These are phyloP conservation scores for Diogma glabrata DNA, from an alignment of 2,888 invertebrate species.

Conservation along the genomic window DNA sequence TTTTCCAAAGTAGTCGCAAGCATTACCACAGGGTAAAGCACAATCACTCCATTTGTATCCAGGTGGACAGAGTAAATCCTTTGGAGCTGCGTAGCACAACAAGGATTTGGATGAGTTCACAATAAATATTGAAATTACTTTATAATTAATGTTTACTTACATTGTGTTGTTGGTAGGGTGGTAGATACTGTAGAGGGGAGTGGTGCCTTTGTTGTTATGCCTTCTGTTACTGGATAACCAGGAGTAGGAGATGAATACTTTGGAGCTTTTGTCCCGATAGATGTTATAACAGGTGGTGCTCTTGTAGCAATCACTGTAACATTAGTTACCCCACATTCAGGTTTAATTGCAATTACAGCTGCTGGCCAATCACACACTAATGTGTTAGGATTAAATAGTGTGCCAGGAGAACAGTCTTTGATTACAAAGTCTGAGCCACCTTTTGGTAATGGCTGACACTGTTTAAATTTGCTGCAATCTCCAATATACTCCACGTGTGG, in stretches of 20 bases:
- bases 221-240: too few relatives aligned
- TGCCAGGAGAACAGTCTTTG: slow-evolving; percentile 46
- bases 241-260: too few relatives aligned
- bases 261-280: too few relatives aligned
- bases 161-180: too few relatives aligned
- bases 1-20: slow-evolving; percentile 52
- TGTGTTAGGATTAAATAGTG: slow-evolving; percentile 46
- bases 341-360: slow-evolving; percentile 40
- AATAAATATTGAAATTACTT: too few relatives aligned
- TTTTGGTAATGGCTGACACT: slow-evolving; percentile 43
- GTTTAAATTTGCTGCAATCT: slow-evolving; percentile 58
- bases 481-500: slow-evolving; percentile 44
- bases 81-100: too few relatives aligned
- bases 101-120: too few relatives aligned
- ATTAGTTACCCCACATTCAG: slow-evolving; percentile 46
- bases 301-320: too few relatives aligned
- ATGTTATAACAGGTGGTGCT: too few relatives aligned
- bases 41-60: slow-evolving; percentile 54
- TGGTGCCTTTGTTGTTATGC: too few relatives aligned
- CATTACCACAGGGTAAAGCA: slow-evolving; percentile 56
- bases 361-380: slow-evolving; percentile 49
- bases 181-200: too few relatives aligned
- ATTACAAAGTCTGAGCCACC: slow-evolving; percentile 41
- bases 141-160: too few relatives aligned
- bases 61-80: slow-evolving; percentile 28